These are phyloP conservation scores for Horisme vitalbata DNA, from an alignment of 2,888 invertebrate species.

Conservation along the genomic window DNA sequence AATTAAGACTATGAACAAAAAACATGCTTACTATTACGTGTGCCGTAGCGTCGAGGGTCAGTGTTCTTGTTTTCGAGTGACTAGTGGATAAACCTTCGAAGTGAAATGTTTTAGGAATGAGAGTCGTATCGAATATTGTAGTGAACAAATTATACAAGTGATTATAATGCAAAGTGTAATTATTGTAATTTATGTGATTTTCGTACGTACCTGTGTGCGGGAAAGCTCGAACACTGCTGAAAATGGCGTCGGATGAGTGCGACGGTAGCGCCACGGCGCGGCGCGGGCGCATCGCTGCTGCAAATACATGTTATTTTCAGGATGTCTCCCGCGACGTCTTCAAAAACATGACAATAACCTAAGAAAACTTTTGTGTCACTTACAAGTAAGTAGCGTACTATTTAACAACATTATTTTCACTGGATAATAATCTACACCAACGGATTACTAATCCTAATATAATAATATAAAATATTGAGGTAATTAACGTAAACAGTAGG, in stretches of 20 bases:
- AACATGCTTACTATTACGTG: constrained; percentile 81
- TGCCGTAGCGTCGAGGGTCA: constrained; percentile 67
- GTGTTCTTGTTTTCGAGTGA: constrained; percentile 67
- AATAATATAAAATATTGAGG: too few species aligned
- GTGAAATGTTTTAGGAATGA: constrained; percentile 14
- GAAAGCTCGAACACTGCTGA: constrained; percentile 77
- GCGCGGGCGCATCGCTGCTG: constrained; percentile 70
- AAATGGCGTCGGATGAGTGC: constrained; percentile 78
- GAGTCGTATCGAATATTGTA: constrained; percentile 13
- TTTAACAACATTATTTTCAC: too few species aligned
- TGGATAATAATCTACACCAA: too few species aligned
- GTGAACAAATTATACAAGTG: constrained; percentile 32
- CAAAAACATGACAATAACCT: constrained; percentile 59
- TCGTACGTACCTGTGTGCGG: constrained; percentile 73
- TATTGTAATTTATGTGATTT: constrained; percentile 30
- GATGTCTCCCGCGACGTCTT: constrained; percentile 81
- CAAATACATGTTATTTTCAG: constrained; percentile 80
- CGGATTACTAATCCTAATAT: too few species aligned
- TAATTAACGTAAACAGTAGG: too few species aligned
- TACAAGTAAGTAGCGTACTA: too few species aligned
- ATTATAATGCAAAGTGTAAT: constrained; percentile 31
- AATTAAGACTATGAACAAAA: constrained; percentile 69
- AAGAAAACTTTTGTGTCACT: constrained; percentile 33
- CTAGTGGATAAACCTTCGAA: constrained; percentile 22
- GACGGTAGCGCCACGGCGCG: constrained; percentile 68